Evolutionary conservation across 2,113 vertebrate species (phyloP), one percentile per base, ranked within the genome.

Genomic region (Rhineura floridana): DNA sequence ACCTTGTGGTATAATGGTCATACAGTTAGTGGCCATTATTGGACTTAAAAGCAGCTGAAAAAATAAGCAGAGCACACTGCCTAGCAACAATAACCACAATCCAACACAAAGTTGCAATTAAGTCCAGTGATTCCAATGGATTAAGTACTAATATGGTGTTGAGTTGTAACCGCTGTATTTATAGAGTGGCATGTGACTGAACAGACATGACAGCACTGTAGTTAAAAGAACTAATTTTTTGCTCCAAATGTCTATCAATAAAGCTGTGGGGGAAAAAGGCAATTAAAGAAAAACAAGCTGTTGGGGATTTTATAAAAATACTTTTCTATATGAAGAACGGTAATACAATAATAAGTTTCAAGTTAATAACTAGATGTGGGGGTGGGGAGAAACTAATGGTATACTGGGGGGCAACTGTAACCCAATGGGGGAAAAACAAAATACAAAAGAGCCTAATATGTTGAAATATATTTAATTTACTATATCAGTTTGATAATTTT

Each of bases 1-100:
- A 94, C 98, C 98, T 95, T 93, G 88, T 93, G 75, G 90, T 81
- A 90, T 25, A 92, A 91, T 69, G 82, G 92, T 88, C 91, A 84
- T 11, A 55, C 36, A 36, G 48, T 87, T 72, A 82, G 23, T 83
- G 23, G n/a, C 44, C 65, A 36, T 83, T 59, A 77, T 46, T 50
- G 6, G 55, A 48, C 5, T 87, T 81, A 48, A 23, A 90, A 91
- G 25, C 4, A 88, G 36, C 42, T 81, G 69, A 78, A 88, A 75
- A 76, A 67, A 81, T 62, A 44, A 78, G 46, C 83, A 81, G 70
- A 70, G 55, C 30, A 82, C 8, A 48, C 2, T 25, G 72, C 70
- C 70, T 73, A 67, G 28, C 15, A 90, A 59, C 87, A 85, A 23
- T 28, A 46, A 50, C 79, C 19, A 28, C 36, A 25, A 25, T 62